Base-by-base conservation (phyloP, 1,140 invertebrate genomes). In the Aphaenogaster floridana region DNA sequence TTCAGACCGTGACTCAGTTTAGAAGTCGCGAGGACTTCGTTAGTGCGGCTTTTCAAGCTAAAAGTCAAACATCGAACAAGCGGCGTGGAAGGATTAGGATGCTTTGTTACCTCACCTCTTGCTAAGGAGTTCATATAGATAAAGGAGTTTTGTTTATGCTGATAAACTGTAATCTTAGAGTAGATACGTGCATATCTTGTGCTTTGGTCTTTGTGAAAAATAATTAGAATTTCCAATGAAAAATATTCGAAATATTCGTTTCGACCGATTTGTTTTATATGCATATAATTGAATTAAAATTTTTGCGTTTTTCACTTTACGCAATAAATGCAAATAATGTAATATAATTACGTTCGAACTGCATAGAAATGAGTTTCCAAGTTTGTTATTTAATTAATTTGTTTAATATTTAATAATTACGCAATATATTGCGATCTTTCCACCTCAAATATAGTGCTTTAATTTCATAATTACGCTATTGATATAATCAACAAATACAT, bases 31-130 rank as follows among this genome's bases (percentile, higher is more conserved):
- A 28, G 86, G 59, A 83, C 86, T 91, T 91, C 90, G 90, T 91
- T 91, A 91, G 89, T 50, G 74, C 50, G 54, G 90, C 76, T 87
- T 91, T 80, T 89, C 89, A 74, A 91, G 89, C 76, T 80, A 88
- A 91, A 91, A 91, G 87, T 91, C 90, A 91, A 91, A 91, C 74
- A 87, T 72, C 52, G 72, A 71, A 52, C 21, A 72, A 76, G 50
- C 48, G 52, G 74, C 59, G 78, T 64, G 89, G 71, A 42, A 66
- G 87, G 78, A 91, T 91, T 91, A 91, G 81, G n/a, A 83, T 72
- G 89, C 81, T 91, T 91, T 90, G 87, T 91, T 91, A 84, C 83
- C 13, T 74, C 34, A 36, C 45, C 59, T 64, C 50, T 57, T 36
- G 17, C 15, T 21, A 57, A 15, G 39, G 9, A 45, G 59, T 64